Conservation (phyloP, 1,140 invertebrate genomes). For the Cherax destructor region DNA sequence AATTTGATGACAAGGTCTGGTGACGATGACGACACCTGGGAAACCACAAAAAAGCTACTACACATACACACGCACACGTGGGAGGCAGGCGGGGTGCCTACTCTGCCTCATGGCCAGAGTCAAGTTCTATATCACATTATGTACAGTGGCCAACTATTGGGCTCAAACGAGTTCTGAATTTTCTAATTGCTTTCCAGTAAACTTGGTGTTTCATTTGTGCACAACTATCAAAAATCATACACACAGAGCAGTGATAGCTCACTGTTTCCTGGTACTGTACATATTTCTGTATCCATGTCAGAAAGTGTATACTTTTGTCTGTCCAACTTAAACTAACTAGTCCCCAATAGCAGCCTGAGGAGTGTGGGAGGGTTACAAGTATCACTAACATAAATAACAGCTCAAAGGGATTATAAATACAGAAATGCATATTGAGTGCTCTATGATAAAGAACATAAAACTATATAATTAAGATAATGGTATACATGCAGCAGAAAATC, state of each 20-base stretch:
- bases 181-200: slow-evolving; percentile 19
- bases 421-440: slow-evolving; percentile 67
- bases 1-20: slow-evolving; percentile 40
- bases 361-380: slow-evolving; percentile 51
- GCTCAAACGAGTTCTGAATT: slow-evolving; percentile 1
- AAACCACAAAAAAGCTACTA: slow-evolving; percentile 64
- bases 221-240: neutral
- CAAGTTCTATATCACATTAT: slow-evolving; percentile 55
- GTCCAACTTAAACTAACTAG: slow-evolving; percentile 42
- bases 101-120: slow-evolving; percentile 22
- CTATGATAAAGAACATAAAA: slow-evolving; percentile 53
- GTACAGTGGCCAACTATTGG: slow-evolving; percentile 57
- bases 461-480: slow-evolving; percentile 60
- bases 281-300: slow-evolving; percentile 10
- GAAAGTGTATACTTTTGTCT: slow-evolving; percentile 16
- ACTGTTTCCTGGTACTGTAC: slow-evolving; percentile 11
- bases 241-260: slow-evolving; percentile 1
- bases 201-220: slow-evolving; percentile 35
- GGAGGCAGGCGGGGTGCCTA: slow-evolving; percentile 26
- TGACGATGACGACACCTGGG: neutral
- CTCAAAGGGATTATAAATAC: slow-evolving; percentile 58
- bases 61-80: slow-evolving; percentile 44
- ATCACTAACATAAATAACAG: slow-evolving; percentile 70
- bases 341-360: slow-evolving; percentile 63
- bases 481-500: slow-evolving; percentile 66